Conservation (phyloP, 2,797 vertebrate genomes). For the Leptoclinus maculatus region DNA sequence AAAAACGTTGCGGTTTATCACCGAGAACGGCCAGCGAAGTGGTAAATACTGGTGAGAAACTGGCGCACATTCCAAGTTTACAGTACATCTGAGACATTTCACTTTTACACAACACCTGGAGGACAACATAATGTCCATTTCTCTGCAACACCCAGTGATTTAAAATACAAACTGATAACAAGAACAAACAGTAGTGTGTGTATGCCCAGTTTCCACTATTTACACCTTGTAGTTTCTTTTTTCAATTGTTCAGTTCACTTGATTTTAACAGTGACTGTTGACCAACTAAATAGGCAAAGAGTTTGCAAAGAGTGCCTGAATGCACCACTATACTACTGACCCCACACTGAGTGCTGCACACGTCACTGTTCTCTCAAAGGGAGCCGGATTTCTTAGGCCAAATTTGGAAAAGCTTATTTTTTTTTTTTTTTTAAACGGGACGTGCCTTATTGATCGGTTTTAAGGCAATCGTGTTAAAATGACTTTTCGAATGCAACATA, state of each 20-base stretch:
- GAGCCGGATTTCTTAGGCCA: background rate
- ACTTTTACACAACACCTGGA: slow-evolving; percentile 10
- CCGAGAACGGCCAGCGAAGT: background rate
- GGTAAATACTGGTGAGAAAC: slow-evolving; percentile 18
- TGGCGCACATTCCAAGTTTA: background rate
- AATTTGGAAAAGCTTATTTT: background rate
- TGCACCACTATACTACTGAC: background rate
- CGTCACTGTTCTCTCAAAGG: background rate
- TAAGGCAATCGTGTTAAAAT: background rate
- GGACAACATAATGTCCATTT: background rate
- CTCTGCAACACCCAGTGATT: slow-evolving; percentile 22
- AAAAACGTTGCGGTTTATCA: background rate
- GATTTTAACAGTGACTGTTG: slow-evolving; percentile 4
- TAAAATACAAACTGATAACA: background rate
- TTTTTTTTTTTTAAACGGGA: background rate
- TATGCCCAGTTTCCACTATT: background rate
- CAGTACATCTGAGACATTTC: slow-evolving; percentile 19
- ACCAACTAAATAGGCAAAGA: background rate
- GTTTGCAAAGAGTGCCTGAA: slow-evolving; percentile 21
- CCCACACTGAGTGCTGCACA: background rate
- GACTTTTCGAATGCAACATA: background rate
- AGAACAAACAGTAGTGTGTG: background rate
- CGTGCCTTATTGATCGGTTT: background rate
- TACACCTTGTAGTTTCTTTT: slow-evolving; percentile 3
- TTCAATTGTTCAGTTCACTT: background rate